Conservation (phyloP, 2,888 invertebrate species). For the Agonopterix heracliana region DNA sequence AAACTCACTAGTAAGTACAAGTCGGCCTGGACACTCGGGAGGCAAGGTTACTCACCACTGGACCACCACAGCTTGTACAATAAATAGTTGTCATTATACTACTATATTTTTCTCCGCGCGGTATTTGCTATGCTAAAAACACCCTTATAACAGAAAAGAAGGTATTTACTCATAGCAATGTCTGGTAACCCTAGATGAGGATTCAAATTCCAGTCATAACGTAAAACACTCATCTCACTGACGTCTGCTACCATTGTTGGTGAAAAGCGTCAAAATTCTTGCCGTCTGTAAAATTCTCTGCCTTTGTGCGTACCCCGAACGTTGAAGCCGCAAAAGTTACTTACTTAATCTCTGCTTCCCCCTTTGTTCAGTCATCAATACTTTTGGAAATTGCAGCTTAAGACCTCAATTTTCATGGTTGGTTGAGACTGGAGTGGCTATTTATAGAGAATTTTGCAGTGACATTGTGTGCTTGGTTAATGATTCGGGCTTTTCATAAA, state of each 20-base stretch:
- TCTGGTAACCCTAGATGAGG: no score
- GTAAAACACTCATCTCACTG: conserved; percentile 47
- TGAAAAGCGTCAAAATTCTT: conserved; percentile 53
- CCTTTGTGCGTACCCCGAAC: conserved; percentile 47
- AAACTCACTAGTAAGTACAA: no score
- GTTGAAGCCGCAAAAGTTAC: conserved; percentile 56
- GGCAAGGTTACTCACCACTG: no score
- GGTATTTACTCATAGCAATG: background rate
- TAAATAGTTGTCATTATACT: no score
- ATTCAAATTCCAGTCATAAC: conserved; percentile 1
- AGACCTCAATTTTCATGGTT: background rate
- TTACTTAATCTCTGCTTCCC: conserved; percentile 59
- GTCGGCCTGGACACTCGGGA: no score
- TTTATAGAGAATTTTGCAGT: no score
- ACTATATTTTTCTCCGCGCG: no score
- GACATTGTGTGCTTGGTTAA: no score
- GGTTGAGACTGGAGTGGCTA: no score
- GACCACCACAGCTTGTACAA: no score
- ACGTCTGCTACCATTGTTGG: conserved; percentile 48
- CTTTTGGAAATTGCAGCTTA: conserved; percentile 48
- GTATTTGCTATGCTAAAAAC: no score
- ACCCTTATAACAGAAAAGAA: background rate
- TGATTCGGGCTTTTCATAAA: no score
- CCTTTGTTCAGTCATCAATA: conserved; percentile 60
- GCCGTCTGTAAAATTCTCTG: conserved; percentile 51